These are phyloP conservation scores for Gibbula magus DNA, from an alignment of 2,888 invertebrate species.

Conservation along the genomic window DNA sequence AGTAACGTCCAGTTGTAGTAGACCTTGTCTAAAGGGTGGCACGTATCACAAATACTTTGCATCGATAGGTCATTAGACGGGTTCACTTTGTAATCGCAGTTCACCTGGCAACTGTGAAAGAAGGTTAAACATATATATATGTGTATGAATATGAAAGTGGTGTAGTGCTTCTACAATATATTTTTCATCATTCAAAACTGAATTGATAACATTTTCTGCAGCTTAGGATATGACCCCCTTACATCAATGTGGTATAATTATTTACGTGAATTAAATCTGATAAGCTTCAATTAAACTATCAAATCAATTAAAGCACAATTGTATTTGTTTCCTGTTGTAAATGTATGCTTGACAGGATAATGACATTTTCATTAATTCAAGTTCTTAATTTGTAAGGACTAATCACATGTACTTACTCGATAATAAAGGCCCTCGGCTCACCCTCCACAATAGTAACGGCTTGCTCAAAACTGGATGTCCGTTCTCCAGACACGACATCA, in stretches of 20 bases:
- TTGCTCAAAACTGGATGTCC: slow-evolving; percentile 45
- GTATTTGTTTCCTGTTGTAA: not conserved
- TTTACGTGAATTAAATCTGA: too few relatives aligned
- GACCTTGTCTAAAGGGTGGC: slow-evolving; percentile 43
- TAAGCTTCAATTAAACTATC: too few relatives aligned
- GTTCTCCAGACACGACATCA: slow-evolving; percentile 36
- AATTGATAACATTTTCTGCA: too few relatives aligned
- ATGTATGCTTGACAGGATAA: not conserved
- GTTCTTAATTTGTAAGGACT: not conserved
- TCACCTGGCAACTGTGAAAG: slow-evolving; percentile 49
- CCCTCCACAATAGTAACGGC: slow-evolving; percentile 50
- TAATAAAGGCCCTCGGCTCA: slow-evolving; percentile 44
- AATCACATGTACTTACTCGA: slow-evolving; percentile 45
- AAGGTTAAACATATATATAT: not conserved
- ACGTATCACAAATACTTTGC: slow-evolving; percentile 43
- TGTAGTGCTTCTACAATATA: too few relatives aligned
- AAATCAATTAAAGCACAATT: not conserved
- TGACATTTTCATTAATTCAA: not conserved
- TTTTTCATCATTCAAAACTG: too few relatives aligned
- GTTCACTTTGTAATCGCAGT: slow-evolving; percentile 60
- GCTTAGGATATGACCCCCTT: too few relatives aligned
- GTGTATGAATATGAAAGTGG: too few relatives aligned
- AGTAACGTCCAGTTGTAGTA: slow-evolving; percentile 49
- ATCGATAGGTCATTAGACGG: slow-evolving; percentile 54
- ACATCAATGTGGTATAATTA: too few relatives aligned